A percentile compares a stretch with the other conserved stretches of the same genome.
These are phyloP conservation scores for Drosophila multiciliata DNA, from an alignment of 2,888 invertebrate species.

Conservation along the genomic window DNA sequence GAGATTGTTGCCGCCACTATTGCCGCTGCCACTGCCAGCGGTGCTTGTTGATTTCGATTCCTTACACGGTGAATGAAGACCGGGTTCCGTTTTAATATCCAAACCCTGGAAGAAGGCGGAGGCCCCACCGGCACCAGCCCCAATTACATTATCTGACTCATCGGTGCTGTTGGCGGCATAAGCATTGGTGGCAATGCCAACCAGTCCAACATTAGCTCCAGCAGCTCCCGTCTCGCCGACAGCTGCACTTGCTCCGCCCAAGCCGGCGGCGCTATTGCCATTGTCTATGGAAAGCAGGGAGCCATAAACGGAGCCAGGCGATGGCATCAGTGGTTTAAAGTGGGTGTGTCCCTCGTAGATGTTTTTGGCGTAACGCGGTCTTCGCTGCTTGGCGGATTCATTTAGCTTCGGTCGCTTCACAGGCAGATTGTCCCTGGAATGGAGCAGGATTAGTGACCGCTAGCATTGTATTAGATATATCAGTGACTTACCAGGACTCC, in stretches of 20 bases:
- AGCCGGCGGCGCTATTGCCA: constrained; percentile 40
- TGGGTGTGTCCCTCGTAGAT: constrained; percentile 88
- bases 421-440: constrained; percentile 92
- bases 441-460: neutral
- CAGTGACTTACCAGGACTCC: constrained; percentile 91
- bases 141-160: constrained; percentile 67
- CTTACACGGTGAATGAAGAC: constrained; percentile 83
- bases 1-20: constrained; percentile 86
- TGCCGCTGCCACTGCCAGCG: constrained; percentile 30
- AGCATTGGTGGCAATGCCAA: constrained; percentile 71
- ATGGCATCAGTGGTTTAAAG: constrained; percentile 85
- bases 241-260: constrained; percentile 10
- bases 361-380: constrained; percentile 85
- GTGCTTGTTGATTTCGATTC: constrained; percentile 69
- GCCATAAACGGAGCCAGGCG: constrained; percentile 83
- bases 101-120: constrained; percentile 68
- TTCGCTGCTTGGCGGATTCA: constrained; percentile 85
- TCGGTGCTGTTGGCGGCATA: constrained; percentile 23
- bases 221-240: constrained; percentile 15
- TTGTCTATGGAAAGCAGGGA: constrained; percentile 74
- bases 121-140: constrained; percentile 13
- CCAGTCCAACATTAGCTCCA: constrained; percentile 62
- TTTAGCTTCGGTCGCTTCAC: constrained; percentile 93
- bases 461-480: neutral
- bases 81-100: constrained; percentile 80